Conservation (phyloP, 2,888 invertebrate species). For the Adineta ricciae region DNA sequence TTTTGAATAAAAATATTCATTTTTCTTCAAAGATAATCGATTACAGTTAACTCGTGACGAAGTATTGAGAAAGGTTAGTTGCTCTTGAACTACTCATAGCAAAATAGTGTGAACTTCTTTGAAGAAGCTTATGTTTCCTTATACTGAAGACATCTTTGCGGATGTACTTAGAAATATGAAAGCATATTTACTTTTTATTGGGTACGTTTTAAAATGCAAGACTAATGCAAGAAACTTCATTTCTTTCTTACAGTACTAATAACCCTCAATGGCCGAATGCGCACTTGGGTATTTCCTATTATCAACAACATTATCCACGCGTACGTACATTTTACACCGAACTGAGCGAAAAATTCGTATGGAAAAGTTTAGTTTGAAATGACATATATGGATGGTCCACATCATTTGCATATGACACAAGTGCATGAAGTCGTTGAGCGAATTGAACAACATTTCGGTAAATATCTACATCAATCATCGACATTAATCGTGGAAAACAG, state of each 20-base stretch:
- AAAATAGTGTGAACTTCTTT: background rate
- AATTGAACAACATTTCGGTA: background rate
- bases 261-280: background rate
- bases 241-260: background rate
- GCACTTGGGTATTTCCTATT: background rate
- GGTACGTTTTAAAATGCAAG: background rate
- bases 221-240: background rate
- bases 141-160: background rate
- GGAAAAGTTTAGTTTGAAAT: background rate
- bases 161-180: background rate
- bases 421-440: background rate
- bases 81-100: background rate
- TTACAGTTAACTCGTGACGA: background rate
- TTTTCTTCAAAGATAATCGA: background rate
- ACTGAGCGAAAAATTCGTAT: background rate
- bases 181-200: background rate
- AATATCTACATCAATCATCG: background rate
- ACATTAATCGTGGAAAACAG: too few relatives aligned
- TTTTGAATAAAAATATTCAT: too few relatives aligned
- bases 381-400: background rate
- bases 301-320: background rate
- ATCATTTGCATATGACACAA: constrained; percentile 10
- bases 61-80: background rate
- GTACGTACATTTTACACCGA: background rate
- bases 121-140: background rate